Evolutionary conservation across 2,797 vertebrate species (phyloP), one percentile per base, ranked within the genome.

Genomic region (Lagodon rhomboides): DNA sequence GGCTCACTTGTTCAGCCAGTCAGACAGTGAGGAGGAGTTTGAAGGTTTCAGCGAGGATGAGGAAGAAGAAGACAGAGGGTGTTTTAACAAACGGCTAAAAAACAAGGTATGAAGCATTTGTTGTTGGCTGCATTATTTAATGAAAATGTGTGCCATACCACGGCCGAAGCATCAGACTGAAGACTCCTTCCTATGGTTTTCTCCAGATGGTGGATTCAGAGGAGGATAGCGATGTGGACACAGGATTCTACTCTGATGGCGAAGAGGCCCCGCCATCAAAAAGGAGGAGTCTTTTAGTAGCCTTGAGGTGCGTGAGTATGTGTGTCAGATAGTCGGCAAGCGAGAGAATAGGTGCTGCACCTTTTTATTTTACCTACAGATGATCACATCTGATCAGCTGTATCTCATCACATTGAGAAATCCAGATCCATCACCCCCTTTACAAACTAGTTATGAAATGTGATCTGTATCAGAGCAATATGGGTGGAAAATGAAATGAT

Each of bases 1-100:
- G 75, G 93, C 59, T 47, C 94, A 77, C 73, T 94, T 97, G 89
- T 98, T 99, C 93, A 95, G 95, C 71, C 97, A 98, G 78, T 97
- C 96, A 0, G 98, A 98, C 90, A 97, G 96, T 22, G 97, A 98
- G 80, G 94, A 96, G 74, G 96, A 90, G 12, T 99, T 99, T 77
- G 94, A 97, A 92, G 97, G 98, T 4, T 99, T 99, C 54, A 13
- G 94, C 1, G 91, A 90, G 83, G 86, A 90, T 1, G 94, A 91
- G 0, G 93, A 94, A 41, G 94, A 94, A 68, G 89, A 89, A 58
- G 51, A 68, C 13, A 17, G 50, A 58, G 27, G 53, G 59, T 8
- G 5, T 63, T 43, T 72, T 16, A 88, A 76, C 51, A 89, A 85
- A 65, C 70, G 71, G 53, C 69, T 83, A n/a, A 93, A 92, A 65